Evolutionary conservation across 2,113 vertebrate genomes (phyloP).

Genomic region (Syngnathoides biaculeatus): DNA sequence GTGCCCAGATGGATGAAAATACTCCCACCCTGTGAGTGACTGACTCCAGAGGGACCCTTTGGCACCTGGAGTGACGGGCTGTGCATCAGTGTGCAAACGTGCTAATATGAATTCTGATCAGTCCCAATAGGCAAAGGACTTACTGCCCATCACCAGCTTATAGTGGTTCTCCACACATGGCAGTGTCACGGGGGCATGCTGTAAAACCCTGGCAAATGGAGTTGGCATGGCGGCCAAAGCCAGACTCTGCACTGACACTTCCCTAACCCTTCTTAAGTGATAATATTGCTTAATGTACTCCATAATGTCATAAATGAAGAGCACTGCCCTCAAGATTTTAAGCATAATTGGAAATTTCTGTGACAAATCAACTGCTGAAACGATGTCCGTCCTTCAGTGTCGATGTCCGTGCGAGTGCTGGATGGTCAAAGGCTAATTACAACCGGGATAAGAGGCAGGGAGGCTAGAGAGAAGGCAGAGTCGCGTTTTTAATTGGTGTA

Average conservation of each 20-base stretch:
- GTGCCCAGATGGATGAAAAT: constrained; percentile 28
- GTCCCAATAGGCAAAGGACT: constrained; percentile 62
- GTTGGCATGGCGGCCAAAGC: constrained; percentile 52
- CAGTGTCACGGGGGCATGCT: constrained; percentile 63
- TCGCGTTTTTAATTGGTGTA: constrained; percentile 55
- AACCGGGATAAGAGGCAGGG: constrained; percentile 55
- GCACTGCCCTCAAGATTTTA: constrained; percentile 58
- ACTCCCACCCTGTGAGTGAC: constrained; percentile 46
- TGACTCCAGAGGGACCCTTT: constrained; percentile 60
- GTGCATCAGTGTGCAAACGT: constrained; percentile 65
- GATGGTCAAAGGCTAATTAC: constrained; percentile 67
- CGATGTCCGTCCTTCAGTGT: constrained; percentile 59
- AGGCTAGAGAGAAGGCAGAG: constrained; percentile 40
- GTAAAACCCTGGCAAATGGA: constrained; percentile 61
- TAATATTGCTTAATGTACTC: constrained; percentile 51
- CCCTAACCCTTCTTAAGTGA: constrained; percentile 41
- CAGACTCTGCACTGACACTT: constrained; percentile 52
- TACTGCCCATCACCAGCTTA: constrained; percentile 46
- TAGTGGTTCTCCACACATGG: constrained; percentile 62
- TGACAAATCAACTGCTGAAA: constrained; percentile 59
- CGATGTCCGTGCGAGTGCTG: constrained; percentile 41
- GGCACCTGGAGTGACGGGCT: constrained; percentile 70
- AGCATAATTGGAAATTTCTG: constrained; percentile 55
- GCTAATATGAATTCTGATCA: constrained; percentile 74
- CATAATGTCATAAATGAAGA: constrained; percentile 58